Percentiles rank a stretch among this genome's conserved stretches.
Conservation (phyloP, 2,113 vertebrate species). For the Hucho hucho region DNA sequence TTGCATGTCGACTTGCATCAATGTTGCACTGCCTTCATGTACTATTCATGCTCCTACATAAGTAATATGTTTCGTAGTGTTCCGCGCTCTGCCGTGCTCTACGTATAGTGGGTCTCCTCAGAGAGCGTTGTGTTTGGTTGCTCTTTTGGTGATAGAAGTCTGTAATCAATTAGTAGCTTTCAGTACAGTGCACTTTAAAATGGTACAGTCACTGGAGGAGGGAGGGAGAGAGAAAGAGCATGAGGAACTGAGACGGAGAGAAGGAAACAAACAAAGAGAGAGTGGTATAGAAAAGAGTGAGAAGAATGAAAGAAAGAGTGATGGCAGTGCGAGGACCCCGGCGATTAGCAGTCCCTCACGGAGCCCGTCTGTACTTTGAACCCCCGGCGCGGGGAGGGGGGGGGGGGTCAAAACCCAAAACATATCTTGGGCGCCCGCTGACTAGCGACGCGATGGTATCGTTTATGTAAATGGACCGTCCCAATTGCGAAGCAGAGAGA, state of each 20-base stretch:
- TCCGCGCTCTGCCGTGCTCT: neutral
- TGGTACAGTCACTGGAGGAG: too few relatives aligned
- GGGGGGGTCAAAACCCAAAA: conserved; percentile 1
- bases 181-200: too few relatives aligned
- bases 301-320: conserved; percentile 23
- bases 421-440: neutral
- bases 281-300: neutral
- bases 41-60: too few relatives aligned
- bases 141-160: too few relatives aligned
- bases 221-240: neutral
- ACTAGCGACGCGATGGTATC: conserved; percentile 27
- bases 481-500: neutral
- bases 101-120: too few relatives aligned
- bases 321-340: conserved; percentile 32
- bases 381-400: too few relatives aligned
- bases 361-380: conserved; percentile 21
- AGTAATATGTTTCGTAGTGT: too few relatives aligned
- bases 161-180: too few relatives aligned
- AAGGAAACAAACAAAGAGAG: neutral
- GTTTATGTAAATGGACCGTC: conserved; percentile 27
- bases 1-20: too few relatives aligned
- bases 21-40: too few relatives aligned
- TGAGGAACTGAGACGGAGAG: neutral
- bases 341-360: conserved; percentile 35
- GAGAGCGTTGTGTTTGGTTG: too few relatives aligned